Evolutionary conservation across 2,797 vertebrate species (phyloP).

Genomic region (Babyrousa celebensis): DNA sequence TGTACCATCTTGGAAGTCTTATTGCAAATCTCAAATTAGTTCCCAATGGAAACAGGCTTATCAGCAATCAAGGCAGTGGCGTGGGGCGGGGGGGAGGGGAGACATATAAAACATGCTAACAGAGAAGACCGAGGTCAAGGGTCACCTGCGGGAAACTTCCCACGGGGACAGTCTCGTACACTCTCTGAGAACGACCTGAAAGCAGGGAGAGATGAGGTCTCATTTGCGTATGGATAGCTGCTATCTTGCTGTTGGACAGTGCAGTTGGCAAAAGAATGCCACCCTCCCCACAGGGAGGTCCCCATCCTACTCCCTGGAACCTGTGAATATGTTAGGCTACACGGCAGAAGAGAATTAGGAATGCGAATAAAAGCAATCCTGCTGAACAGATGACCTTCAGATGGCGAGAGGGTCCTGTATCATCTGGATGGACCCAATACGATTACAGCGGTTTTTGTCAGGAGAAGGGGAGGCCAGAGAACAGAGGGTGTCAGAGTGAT

Average conservation of each 20-base stretch:
- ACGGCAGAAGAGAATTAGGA: background rate
- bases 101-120: background rate
- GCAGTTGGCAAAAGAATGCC: background rate
- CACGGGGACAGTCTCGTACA: background rate
- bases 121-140: background rate
- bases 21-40: background rate
- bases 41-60: background rate
- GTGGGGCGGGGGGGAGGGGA: too few relatives aligned
- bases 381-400: background rate
- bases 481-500: background rate
- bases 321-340: background rate
- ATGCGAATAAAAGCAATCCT: background rate
- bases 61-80: background rate
- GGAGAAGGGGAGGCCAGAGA: background rate
- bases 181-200: background rate
- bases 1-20: background rate
- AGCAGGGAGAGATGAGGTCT: accelerated
- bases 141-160: background rate
- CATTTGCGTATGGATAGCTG: background rate
- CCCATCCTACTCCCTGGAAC: accelerated
- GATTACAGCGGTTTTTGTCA: background rate
- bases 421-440: background rate
- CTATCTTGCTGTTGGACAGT: accelerated
- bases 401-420: background rate
- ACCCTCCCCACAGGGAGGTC: accelerated